Conservation (phyloP, 2,888 invertebrate genomes). For the Hipparchia sbordonii region DNA sequence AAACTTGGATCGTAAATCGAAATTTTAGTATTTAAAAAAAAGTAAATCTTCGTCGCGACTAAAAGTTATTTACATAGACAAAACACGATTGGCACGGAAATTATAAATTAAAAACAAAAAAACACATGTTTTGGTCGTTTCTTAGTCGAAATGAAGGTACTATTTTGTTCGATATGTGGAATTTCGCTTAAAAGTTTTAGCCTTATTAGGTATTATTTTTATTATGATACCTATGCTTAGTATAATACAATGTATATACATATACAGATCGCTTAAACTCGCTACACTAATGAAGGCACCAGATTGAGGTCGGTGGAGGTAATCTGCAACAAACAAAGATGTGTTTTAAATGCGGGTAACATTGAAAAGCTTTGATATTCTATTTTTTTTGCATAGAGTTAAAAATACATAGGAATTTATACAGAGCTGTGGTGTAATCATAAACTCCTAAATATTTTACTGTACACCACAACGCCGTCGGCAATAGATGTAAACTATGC, state of each 20-base stretch:
- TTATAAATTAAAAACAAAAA: constrained; percentile 55
- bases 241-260: constrained; percentile 78
- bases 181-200: constrained; percentile 61
- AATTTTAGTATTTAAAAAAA: constrained; percentile 36
- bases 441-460: too few species aligned
- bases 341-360: background rate
- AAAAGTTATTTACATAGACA: constrained; percentile 53
- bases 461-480: too few species aligned
- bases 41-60: constrained; percentile 30
- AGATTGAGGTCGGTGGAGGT: constrained; percentile 81
- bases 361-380: too few species aligned
- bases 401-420: too few species aligned
- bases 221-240: constrained; percentile 56
- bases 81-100: constrained; percentile 73
- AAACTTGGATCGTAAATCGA: constrained; percentile 34
- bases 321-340: constrained; percentile 57
- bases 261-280: constrained; percentile 70
- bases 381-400: too few species aligned
- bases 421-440: too few species aligned
- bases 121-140: constrained; percentile 47
- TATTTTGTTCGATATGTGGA: constrained; percentile 69
- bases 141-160: constrained; percentile 66
- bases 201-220: constrained; percentile 45
- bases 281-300: constrained; percentile 80
- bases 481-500: too few species aligned